Evolutionary conservation across 2,888 invertebrate genomes (phyloP).

Genomic region (Eristalinus aeneus): DNA sequence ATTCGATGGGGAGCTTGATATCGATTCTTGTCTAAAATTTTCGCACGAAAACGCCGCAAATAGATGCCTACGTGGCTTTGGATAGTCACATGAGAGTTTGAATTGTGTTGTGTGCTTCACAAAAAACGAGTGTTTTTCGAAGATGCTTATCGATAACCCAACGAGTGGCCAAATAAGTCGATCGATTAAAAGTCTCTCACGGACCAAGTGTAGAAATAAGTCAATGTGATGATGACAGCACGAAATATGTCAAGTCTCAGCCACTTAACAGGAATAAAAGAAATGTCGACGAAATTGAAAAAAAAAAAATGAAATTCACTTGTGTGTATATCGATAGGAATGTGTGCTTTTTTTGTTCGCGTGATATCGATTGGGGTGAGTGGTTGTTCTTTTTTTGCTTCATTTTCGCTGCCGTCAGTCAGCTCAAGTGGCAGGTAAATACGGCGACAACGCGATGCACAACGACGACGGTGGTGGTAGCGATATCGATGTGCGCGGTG

Average conservation of each 20-base stretch:
- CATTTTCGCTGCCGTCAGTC: constrained; percentile 18
- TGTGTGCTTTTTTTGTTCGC: constrained; percentile 14
- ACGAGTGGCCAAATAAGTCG: constrained; percentile 32
- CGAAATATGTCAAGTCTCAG: constrained; percentile 45
- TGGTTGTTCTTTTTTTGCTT: constrained; percentile 35
- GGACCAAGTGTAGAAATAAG: constrained; percentile 29
- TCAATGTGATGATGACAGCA: constrained; percentile 8
- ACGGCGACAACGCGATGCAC: neutral
- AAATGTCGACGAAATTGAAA: constrained; percentile 23
- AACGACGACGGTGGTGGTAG: neutral
- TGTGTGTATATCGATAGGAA: constrained; percentile 15
- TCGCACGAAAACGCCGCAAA: neutral
- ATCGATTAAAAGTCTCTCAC: constrained; percentile 57
- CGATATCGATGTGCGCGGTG: neutral
- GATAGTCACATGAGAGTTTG: neutral
- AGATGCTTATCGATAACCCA: constrained; percentile 53
- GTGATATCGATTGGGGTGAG: constrained; percentile 51
- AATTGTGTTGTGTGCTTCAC: neutral
- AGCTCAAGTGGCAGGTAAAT: constrained; percentile 27
- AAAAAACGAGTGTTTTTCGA: constrained; percentile 12
- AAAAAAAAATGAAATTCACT: constrained; percentile 10
- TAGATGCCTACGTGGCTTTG: neutral
- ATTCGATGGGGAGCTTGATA: neutral
- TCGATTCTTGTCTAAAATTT: neutral
- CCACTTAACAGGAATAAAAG: constrained; percentile 35